phyloP scores from a whole-genome alignment of 2,888 invertebrate genomes.

The Orthosia cruda region DNA sequence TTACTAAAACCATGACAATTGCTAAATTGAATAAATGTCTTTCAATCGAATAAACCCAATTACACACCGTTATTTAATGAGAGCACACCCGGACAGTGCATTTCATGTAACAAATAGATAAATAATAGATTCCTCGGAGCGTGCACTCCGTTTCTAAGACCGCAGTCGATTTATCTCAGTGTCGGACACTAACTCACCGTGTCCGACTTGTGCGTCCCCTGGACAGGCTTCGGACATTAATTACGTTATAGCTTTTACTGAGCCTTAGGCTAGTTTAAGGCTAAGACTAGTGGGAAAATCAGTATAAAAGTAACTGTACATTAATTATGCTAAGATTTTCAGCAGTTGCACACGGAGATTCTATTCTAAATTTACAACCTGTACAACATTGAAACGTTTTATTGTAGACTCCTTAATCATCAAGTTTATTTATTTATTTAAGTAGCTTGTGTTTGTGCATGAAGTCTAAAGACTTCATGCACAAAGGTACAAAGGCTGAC shows the following conservation, averaged over 20 bases:
- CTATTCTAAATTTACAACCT: background rate
- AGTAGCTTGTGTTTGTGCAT: no score
- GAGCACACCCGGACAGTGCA: constrained; percentile 41
- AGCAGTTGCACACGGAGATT: background rate
- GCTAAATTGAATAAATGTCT: background rate
- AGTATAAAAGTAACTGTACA: background rate
- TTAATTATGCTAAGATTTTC: no score
- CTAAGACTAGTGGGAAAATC: background rate
- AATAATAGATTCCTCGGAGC: constrained; percentile 62
- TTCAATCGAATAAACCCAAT: constrained; percentile 11
- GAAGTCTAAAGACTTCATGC: no score
- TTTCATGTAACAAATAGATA: constrained; percentile 60
- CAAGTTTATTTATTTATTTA: no score
- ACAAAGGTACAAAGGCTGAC: no score
- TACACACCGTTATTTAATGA: constrained; percentile 36
- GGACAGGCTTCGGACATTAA: constrained; percentile 37
- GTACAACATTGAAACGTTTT: background rate
- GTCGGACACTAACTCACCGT: constrained; percentile 65
- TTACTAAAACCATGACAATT: background rate
- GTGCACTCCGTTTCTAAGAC: constrained; percentile 63
- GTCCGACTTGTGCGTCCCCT: constrained; percentile 62
- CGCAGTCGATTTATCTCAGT: constrained; percentile 66
- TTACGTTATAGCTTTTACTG: constrained; percentile 24
- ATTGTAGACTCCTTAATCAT: background rate
- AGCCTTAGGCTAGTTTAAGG: constrained; percentile 11